Conservation (phyloP, 2,113 vertebrate species). For the Onychostoma macrolepis region DNA sequence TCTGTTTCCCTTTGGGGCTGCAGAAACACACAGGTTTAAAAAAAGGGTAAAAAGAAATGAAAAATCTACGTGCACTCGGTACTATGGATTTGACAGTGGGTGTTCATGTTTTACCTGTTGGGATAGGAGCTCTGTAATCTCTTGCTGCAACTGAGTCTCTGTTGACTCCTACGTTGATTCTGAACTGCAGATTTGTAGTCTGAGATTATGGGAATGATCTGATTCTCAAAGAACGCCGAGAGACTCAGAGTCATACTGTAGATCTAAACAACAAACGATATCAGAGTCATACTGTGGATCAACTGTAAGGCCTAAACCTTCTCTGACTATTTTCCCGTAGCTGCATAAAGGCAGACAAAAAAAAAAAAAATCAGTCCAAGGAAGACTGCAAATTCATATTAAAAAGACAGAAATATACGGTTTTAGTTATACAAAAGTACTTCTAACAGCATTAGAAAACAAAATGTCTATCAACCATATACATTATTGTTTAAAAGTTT, state of each 20-base stretch:
- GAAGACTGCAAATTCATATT: not conserved
- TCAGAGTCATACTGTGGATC: not conserved
- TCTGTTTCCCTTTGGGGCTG: slow-evolving; percentile 91
- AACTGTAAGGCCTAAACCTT: not conserved
- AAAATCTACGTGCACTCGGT: not conserved
- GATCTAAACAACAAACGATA: slow-evolving; percentile 75
- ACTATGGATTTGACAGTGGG: slow-evolving; percentile 50
- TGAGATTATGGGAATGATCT: slow-evolving; percentile 90
- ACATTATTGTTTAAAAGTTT: not conserved
- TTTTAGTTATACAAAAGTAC: not conserved
- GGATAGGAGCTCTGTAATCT: slow-evolving; percentile 83
- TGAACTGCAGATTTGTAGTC: slow-evolving; percentile 92
- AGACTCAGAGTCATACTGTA: slow-evolving; percentile 96
- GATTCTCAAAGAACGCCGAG: slow-evolving; percentile 93
- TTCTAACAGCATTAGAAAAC: not conserved
- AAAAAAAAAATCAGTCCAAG: not conserved
- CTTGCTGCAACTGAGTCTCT: slow-evolving; percentile 82
- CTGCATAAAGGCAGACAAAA: not conserved
- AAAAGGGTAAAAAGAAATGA: not conserved
- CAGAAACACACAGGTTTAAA: slow-evolving; percentile 50
- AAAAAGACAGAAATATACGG: not conserved
- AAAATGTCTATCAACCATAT: not conserved
- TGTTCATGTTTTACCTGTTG: slow-evolving; percentile 75
- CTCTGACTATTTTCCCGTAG: not conserved
- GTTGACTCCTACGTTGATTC: slow-evolving; percentile 82